Conservation (phyloP, 2,797 vertebrate genomes). For the Stomatorhinus walkeri region DNA sequence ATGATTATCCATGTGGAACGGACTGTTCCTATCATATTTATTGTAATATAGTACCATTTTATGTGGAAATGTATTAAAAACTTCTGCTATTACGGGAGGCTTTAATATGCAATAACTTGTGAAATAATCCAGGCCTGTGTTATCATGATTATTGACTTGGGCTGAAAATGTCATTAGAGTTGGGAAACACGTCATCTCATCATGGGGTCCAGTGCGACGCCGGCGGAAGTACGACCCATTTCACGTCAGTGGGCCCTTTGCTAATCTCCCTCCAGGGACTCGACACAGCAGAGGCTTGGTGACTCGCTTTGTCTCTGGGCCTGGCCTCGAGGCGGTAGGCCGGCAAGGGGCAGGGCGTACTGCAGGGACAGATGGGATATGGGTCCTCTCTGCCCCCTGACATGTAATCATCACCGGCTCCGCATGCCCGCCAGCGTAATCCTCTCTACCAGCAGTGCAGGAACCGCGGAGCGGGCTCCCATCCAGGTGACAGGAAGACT, state of each 20-base stretch:
- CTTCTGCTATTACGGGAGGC: background rate
- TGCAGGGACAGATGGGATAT: conserved; percentile 14
- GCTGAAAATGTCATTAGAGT: background rate
- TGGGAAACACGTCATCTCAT: background rate
- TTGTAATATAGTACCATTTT: background rate
- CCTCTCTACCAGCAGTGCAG: background rate
- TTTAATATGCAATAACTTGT: background rate
- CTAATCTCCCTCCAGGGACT: background rate
- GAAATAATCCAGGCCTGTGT: background rate
- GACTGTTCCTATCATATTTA: background rate
- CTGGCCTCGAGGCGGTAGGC: conserved; percentile 2
- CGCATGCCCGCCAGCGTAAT: background rate
- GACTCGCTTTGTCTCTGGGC: background rate
- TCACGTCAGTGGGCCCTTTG: background rate
- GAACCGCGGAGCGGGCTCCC: background rate
- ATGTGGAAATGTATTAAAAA: background rate
- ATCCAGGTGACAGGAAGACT: background rate
- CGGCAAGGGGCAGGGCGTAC: background rate
- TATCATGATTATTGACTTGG: background rate
- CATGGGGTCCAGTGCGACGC: background rate
- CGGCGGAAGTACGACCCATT: background rate
- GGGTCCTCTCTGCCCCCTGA: background rate
- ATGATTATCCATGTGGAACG: background rate
- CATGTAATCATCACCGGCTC: conserved; percentile 11
- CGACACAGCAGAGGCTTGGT: background rate